Evolutionary conservation across 2,888 invertebrate genomes (phyloP).

Genomic region (Cheilosia vernalis): DNA sequence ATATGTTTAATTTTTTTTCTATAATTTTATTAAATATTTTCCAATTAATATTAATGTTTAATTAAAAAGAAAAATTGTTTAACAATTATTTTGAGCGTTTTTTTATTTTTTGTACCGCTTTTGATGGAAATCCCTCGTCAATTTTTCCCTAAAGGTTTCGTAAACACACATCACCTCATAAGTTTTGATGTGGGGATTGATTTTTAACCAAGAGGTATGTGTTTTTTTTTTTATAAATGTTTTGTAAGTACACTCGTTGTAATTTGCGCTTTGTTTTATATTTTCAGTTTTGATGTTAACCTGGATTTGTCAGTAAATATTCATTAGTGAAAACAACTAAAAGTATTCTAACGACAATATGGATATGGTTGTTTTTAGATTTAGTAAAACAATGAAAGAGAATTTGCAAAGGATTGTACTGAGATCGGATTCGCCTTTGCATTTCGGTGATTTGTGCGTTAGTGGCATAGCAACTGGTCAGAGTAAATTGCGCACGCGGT

Average conservation of each 20-base stretch:
- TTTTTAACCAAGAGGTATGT: constrained; percentile 47
- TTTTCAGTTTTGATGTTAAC: constrained; percentile 33
- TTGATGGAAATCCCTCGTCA: constrained; percentile 20
- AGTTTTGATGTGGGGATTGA: constrained; percentile 41
- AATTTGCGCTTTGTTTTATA: constrained; percentile 30
- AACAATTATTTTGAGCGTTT: constrained; percentile 35
- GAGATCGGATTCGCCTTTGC: too few relatives aligned
- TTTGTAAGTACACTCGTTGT: neutral
- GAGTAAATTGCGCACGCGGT: too few relatives aligned
- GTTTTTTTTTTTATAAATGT: neutral
- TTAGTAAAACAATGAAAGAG: too few relatives aligned
- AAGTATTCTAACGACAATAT: neutral
- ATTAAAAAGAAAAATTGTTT: constrained; percentile 64
- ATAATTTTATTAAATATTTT: constrained; percentile 47
- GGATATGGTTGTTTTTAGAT: neutral
- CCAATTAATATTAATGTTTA: constrained; percentile 62
- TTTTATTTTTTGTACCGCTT: constrained; percentile 29
- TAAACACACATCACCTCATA: constrained; percentile 34
- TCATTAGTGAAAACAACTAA: neutral
- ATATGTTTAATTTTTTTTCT: constrained; percentile 28
- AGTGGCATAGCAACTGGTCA: too few relatives aligned
- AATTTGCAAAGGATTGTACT: too few relatives aligned
- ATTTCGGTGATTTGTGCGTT: too few relatives aligned
- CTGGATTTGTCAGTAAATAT: constrained; percentile 19
- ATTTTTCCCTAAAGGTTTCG: constrained; percentile 45